phyloP scores from a whole-genome alignment of 2,888 invertebrate genomes.

The Ceratothoa steindachneri region DNA sequence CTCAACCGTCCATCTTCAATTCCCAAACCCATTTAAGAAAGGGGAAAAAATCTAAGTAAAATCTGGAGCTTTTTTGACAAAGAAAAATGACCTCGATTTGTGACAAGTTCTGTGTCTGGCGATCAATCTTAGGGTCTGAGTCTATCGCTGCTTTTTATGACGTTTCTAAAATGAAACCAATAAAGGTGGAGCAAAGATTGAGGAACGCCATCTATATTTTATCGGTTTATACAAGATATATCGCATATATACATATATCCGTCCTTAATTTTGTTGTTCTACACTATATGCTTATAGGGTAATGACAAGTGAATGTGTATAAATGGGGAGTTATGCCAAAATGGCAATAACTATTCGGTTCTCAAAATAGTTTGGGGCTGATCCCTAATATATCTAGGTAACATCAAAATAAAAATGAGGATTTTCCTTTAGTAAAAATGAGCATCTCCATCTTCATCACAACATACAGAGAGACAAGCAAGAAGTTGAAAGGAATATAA shows the following conservation, averaged over 20 bases:
- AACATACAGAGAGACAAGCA: too few relatives aligned
- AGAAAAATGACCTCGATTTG: constrained; percentile 8
- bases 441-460: too few relatives aligned
- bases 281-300: too few relatives aligned
- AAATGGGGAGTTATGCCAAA: too few relatives aligned
- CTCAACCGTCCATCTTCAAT: constrained; percentile 10
- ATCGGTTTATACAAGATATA: background rate
- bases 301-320: too few relatives aligned
- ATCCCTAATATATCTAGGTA: too few relatives aligned
- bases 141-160: constrained; percentile 13
- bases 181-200: constrained; percentile 6
- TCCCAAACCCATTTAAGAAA: constrained; percentile 15
- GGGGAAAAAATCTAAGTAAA: constrained; percentile 10
- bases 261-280: too few relatives aligned
- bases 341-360: too few relatives aligned
- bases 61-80: constrained; percentile 13
- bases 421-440: too few relatives aligned
- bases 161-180: constrained; percentile 15
- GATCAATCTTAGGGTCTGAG: background rate
- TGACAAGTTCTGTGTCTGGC: constrained; percentile 10
- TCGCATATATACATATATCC: constrained; percentile 4
- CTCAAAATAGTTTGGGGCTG: too few relatives aligned
- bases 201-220: background rate
- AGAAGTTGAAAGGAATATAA: too few relatives aligned
- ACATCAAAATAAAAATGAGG: too few relatives aligned